phyloP scores from a whole-genome alignment of 2,797 vertebrate genomes.

The Corythornis leucogaster region DNA sequence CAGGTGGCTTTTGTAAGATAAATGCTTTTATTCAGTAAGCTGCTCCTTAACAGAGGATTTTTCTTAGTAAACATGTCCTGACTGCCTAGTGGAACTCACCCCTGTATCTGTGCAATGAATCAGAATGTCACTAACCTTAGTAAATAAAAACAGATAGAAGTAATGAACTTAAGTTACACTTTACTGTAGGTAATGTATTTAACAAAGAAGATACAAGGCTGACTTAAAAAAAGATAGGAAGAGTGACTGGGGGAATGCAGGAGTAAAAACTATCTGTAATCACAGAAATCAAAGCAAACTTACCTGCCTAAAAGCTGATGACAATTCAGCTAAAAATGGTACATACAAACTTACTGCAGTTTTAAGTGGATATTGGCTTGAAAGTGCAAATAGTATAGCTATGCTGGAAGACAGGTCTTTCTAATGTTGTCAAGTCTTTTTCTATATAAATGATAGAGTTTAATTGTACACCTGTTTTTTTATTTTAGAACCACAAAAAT shows the following conservation, averaged over 20 bases:
- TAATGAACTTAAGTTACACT: neutral
- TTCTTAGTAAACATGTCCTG: neutral
- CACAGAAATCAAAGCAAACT: neutral
- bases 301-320: neutral
- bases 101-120: neutral
- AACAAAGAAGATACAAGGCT: neutral
- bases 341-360: neutral
- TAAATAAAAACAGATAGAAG: neutral
- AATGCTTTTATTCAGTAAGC: neutral
- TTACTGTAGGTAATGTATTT: too few relatives aligned
- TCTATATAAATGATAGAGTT: neutral
- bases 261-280: neutral
- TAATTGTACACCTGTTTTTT: neutral
- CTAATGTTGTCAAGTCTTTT: neutral
- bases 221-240: neutral
- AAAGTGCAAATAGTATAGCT: neutral
- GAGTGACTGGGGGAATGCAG: neutral
- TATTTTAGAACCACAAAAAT: neutral
- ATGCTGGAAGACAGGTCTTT: neutral
- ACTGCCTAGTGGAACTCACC: neutral
- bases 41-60: neutral
- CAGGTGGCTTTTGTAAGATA: neutral
- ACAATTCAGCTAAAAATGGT: neutral
- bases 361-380: neutral
- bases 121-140: neutral